phyloP scores from a whole-genome alignment of 2,797 vertebrate genomes.

The Lemur catta region DNA sequence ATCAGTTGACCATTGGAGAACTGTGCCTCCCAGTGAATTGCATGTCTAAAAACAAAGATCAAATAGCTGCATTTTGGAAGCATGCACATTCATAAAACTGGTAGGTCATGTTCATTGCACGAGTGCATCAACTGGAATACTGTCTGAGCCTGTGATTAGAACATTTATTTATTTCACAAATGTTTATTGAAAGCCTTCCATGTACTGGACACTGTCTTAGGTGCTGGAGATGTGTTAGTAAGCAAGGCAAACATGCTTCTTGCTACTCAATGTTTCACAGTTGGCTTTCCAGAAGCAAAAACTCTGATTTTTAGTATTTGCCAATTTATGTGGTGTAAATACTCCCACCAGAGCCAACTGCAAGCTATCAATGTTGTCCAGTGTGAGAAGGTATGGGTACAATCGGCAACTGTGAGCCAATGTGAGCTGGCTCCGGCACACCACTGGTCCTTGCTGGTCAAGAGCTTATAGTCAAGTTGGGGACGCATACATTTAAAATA shows the following conservation, averaged over 20 bases:
- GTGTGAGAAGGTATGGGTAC: not conserved
- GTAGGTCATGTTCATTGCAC: not conserved
- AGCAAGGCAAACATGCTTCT: not conserved
- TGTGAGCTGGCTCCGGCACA: not conserved
- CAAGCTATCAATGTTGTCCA: not conserved
- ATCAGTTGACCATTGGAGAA: not conserved
- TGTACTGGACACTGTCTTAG: not conserved
- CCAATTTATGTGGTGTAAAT: not conserved
- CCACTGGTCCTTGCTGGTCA: not conserved
- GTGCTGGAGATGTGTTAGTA: not conserved
- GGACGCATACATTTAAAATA: not conserved
- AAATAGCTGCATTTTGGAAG: not conserved
- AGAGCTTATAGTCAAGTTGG: not conserved
- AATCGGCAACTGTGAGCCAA: not conserved
- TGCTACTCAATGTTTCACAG: not conserved
- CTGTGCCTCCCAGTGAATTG: not conserved
- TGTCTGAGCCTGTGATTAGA: not conserved
- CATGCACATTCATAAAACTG: not conserved
- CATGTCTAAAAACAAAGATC: not conserved
- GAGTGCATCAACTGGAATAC: not conserved
- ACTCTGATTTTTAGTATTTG: not conserved
- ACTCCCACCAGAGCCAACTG: not conserved
- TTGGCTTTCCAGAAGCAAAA: not conserved
- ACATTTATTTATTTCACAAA: not conserved
- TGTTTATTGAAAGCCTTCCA: not conserved